phyloP scores from a whole-genome alignment of 2,888 invertebrate genomes.

The Lumbricus terrestris region DNA sequence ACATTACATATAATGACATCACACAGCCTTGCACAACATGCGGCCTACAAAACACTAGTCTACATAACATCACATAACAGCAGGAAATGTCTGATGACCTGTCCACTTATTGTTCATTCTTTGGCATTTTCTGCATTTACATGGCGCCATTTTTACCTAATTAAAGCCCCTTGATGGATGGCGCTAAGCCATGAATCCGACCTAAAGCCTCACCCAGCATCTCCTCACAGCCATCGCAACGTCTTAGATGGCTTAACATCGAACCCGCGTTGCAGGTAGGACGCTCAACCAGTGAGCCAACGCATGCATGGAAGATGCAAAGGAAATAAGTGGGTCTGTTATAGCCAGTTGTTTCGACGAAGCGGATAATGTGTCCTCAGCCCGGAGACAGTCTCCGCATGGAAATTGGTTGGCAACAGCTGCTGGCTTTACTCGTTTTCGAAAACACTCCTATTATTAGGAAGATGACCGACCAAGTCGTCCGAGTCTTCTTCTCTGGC shows the following conservation, averaged over 20 bases:
- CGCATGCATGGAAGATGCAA: background rate
- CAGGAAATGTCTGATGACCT: background rate
- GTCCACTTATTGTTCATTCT: background rate
- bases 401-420: background rate
- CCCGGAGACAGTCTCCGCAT: background rate
- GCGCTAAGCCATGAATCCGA: background rate
- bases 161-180: background rate
- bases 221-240: background rate
- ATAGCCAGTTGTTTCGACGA: background rate
- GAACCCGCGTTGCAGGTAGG: background rate
- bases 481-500: background rate
- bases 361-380: background rate
- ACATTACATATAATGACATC: too few species aligned
- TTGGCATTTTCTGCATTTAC: background rate
- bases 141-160: background rate
- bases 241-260: background rate
- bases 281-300: background rate
- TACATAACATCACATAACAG: background rate
- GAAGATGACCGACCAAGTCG: background rate
- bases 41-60: too few species aligned
- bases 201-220: background rate
- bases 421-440: background rate
- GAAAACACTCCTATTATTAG: background rate
- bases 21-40: too few species aligned
- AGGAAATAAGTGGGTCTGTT: background rate